phyloP scores from a whole-genome alignment of 2,888 invertebrate species.

The Callyntrura guangdongensis region DNA sequence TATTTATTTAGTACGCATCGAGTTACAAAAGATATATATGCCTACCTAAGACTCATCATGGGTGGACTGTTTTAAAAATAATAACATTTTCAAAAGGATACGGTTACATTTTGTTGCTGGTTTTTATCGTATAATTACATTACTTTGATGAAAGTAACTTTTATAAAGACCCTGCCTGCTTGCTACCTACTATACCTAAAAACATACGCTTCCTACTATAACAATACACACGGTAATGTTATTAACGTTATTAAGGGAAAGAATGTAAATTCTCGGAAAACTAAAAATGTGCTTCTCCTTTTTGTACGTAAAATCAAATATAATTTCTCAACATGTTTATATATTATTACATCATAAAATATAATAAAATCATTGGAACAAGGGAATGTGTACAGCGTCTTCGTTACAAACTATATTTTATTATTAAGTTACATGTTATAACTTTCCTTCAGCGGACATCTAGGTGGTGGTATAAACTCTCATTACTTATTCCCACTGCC shows the following conservation, averaged over 20 bases:
- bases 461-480: background rate
- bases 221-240: background rate
- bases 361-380: background rate
- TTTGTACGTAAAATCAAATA: background rate
- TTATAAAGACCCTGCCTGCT: background rate
- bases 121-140: conserved; percentile 39
- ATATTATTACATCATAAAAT: background rate
- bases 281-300: background rate
- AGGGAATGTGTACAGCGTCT: too few relatives aligned
- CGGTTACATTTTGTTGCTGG: conserved; percentile 19
- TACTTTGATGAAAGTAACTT: background rate
- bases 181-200: background rate
- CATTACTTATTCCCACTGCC: background rate
- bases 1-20: background rate
- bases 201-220: background rate
- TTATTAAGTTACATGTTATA: background rate
- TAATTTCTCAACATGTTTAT: background rate
- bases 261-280: background rate
- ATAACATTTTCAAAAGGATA: background rate
- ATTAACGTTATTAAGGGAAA: conserved; percentile 2
- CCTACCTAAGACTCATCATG: background rate
- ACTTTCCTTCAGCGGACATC: background rate
- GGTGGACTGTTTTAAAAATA: conserved; percentile 26
- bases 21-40: background rate
- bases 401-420: background rate